phyloP scores from a whole-genome alignment of 1,140 invertebrate genomes.

The Parapsyche elsis region DNA sequence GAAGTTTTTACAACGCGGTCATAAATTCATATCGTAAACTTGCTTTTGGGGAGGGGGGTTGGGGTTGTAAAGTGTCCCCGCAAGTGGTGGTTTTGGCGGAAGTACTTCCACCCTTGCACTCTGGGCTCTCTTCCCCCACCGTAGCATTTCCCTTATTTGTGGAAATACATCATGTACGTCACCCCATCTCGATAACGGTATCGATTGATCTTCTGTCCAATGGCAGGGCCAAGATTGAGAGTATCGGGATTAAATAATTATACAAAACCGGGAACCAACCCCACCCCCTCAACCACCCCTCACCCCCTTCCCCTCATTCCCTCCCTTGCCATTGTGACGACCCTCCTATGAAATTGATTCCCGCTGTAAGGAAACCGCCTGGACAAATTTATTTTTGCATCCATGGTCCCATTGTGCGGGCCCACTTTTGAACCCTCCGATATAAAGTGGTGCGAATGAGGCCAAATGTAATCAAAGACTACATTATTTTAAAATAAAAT shows the following conservation, averaged over 20 bases:
- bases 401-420: neutral
- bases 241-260: constrained; percentile 56
- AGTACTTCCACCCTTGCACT: constrained; percentile 9
- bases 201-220: constrained; percentile 55
- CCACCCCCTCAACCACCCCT: constrained; percentile 3
- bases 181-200: constrained; percentile 54
- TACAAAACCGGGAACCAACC: constrained; percentile 28
- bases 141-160: constrained; percentile 50
- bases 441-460: too few relatives aligned
- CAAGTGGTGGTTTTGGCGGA: neutral
- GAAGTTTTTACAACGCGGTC: neutral
- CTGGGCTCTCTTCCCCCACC: constrained; percentile 28
- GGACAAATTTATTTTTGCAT: constrained; percentile 11
- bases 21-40: constrained; percentile 29
- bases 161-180: constrained; percentile 46
- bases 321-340: constrained; percentile 23
- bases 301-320: neutral
- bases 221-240: constrained; percentile 52
- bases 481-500: too few relatives aligned
- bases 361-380: neutral
- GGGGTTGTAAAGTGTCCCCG: neutral
- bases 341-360: constrained; percentile 40
- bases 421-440: neutral
- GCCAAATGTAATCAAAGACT: too few relatives aligned
- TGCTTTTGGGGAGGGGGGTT: neutral